These are phyloP conservation scores for Scarus forsteni DNA, from an alignment of 2,797 vertebrate genomes.

Conservation along the genomic window DNA sequence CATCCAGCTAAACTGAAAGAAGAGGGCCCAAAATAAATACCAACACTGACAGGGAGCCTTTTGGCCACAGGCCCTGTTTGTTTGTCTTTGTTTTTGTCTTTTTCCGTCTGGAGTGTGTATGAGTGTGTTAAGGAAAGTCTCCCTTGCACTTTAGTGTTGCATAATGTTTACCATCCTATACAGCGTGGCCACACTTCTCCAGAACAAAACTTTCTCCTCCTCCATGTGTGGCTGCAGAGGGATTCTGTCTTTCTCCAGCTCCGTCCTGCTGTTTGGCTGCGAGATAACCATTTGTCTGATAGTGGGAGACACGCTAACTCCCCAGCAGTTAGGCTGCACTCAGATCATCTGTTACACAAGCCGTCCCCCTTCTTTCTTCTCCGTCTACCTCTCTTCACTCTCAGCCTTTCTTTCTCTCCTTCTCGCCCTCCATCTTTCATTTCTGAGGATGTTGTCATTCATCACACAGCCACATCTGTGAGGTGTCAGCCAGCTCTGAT, in stretches of 20 bases:
- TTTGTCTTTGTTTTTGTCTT: conserved; percentile 55
- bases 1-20: conserved; percentile 67
- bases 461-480: conserved; percentile 81
- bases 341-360: conserved; percentile 78
- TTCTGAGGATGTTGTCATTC: conserved; percentile 72
- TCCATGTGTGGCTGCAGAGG: conserved; percentile 37
- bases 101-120: conserved; percentile 15
- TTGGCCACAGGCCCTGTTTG: conserved; percentile 60
- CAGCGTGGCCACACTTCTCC: conserved; percentile 13
- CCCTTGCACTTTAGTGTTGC: conserved; percentile 19
- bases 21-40: conserved; percentile 73
- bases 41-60: conserved; percentile 63
- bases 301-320: conserved; percentile 70
- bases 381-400: conserved; percentile 30
- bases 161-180: conserved; percentile 35
- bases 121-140: conserved; percentile 28
- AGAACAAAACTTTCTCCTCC: conserved; percentile 41
- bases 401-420: conserved; percentile 37
- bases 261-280: conserved; percentile 54
- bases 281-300: conserved; percentile 79
- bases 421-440: conserved; percentile 54
- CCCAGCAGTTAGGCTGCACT: conserved; percentile 73
- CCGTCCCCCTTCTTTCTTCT: conserved; percentile 22
- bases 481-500: conserved; percentile 77
- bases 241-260: conserved; percentile 34